Base-by-base conservation (phyloP, 1,140 invertebrate genomes). In the Lutraria rhynchaena region DNA sequence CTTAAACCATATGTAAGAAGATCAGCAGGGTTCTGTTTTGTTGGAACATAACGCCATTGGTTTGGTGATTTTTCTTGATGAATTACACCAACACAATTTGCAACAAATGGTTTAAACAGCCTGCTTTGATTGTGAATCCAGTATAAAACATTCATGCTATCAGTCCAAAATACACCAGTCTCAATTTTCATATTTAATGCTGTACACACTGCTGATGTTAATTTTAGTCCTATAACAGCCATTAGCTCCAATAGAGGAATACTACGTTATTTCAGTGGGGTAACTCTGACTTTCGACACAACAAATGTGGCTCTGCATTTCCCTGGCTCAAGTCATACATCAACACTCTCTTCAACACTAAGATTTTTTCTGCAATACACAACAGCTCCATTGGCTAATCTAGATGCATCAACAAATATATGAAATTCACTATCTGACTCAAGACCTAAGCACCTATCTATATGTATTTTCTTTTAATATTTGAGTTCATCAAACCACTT, bases 131-230 rank as follows among this genome's bases (percentile, higher is more conserved):
- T 67, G 15, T 53, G 49, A 37, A 83, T 77, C 81, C 81, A 83
- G n/a, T 37, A 83, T 31, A 83, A 69, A 24, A 83, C 81, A 63
- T 77, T 77, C 73, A 83, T 76, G 24, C 37, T 70, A 35, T 77
- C 73, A 15, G 73, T 37, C 81, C 81, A 83, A 35, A 69, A 82
- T 24, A 24, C 33, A 3, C 31, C 7, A 7, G 49, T 29, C 2
- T 76, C 51, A 22, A 22, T 58, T 7, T 65, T 33, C 13, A 82
- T 44, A 11, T 61, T 58, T 27, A 82, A 49, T 24, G 71, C 29
- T 46, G 37, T 22, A 46, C 11, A 27, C 5, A 82, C 41, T 31
- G 73, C 22, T 24, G 29, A 29, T 51, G 81, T 49, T 17, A 77
- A 24, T 55, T 37, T 60, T 7, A 76, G 35, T 41, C 81, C 80